Evolutionary conservation across 2,888 invertebrate genomes (phyloP), one percentile per base, ranked within the genome.

Genomic region (Gymnoscelis rufifasciata): DNA sequence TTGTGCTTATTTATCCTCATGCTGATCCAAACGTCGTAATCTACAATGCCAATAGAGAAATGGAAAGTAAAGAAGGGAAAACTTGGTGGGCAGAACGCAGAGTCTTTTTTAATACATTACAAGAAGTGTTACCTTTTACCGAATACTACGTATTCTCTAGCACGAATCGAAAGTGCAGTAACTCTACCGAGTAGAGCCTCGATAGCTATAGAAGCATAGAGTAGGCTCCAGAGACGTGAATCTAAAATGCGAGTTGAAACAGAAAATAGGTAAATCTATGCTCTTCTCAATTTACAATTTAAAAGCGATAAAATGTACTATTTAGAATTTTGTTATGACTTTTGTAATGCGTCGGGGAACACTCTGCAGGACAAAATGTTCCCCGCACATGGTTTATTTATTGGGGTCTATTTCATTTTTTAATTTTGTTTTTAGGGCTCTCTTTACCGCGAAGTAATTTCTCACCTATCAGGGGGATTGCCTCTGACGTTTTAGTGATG

Each of bases 401-500:
- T 56, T 60, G 56, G 51, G 48, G 60, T 65, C 68, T 72, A 73
- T 66, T 67, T 31, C 57, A 60, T 54, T 59, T 27, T 47, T 54
- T 57, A 63, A 57, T 51, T 62, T 53, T 57, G 56, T 56, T 57
- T 56, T 64, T 60, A 54, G 55, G 59, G 53, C 54, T 47, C 60
- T 62, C 60, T 58, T 57, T 63, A 66, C 69, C 80, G 74, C 77
- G 74, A 11, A 10, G 41, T 60, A 38, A 56, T 68, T 77, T 78
- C 89, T 89, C 89, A 97, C 98, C 99, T 95, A 99, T 96, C 87
- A 98, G 93, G 84, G 99, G 98, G 90, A 99, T 95, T 83, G 98
- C 98, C 90, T 98, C 98, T 88, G 98, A 98, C 89, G 98, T 98
- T 92, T 96, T 96, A 89, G 98, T 98, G 92, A 98, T 96, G 89